Base-by-base conservation (phyloP, 2,113 vertebrate species). In the Quiscalus mexicanus region DNA sequence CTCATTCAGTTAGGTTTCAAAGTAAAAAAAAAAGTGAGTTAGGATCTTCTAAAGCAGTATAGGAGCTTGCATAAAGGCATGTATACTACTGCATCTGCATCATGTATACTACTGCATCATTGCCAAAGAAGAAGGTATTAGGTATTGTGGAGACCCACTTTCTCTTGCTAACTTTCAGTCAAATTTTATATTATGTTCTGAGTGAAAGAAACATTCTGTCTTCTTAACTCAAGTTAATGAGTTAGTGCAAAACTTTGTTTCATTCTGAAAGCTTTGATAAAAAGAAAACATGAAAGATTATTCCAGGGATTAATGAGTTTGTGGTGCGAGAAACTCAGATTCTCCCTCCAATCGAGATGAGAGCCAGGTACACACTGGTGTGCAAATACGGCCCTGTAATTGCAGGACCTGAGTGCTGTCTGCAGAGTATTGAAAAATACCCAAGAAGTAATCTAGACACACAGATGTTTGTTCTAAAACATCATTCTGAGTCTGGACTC, bases 281-380 rank as follows among this genome's bases (percentile, higher is more conserved):
- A 56, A 89, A 37, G 25, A 28, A 67, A 42, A 53, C 4, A 7
- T 0, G 9, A 13, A 58, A 55, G 5, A 44, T 81, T 45, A 59
- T 84, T 81, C 5, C 28, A 44, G 35, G 13, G 50, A 75, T 31
- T 81, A 77, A 18, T 17, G 22, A 60, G 23, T 41, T 41, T 56
- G 17, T 31, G 42, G 24, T 0, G 2, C 4, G 28, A 31, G n/a
- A 55, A 86, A 45, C 17, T 52, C 33, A 55, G 11, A 47, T 69
- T 87, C 70, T 84, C 24, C 15, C 31, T 49, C 11, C 11, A 30
- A 77, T 22, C 8, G 4, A 77, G 16, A 53, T 12, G 16, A n/a
- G 15, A 67, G 8, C 14, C 0, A 2, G 3, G 5, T 56, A n/a
- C n/a, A 80, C 39, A 33, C 6, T 4, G 11, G 6, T 63, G 14